Evolutionary conservation across 2,888 invertebrate species (phyloP), one percentile per base, ranked within the genome.

Genomic region (Serrognathus titanus): DNA sequence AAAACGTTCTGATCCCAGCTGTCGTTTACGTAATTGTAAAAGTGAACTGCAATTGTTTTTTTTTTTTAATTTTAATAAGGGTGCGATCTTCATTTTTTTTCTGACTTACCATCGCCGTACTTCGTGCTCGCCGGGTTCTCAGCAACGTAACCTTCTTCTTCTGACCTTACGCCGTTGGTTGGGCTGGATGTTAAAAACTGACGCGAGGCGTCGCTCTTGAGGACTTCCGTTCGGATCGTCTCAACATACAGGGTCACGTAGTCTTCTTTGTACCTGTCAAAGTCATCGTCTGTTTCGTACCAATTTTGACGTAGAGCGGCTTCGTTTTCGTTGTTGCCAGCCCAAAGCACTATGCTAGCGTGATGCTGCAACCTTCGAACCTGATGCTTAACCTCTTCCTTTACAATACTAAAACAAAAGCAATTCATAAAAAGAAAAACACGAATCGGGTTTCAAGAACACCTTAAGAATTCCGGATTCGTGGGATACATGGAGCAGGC

Each of bases 261-360:
- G 71, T 97, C 95, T 0, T 76, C 67, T 68, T 85, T 85, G 62
- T 72, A 76, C 5, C 61, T 46, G 6, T 59, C 58, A 52, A 70
- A 69, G 59, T 75, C 71, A 3, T 47, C 51, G 12, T 45, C 20
- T 1, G 74, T 75, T 0, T 67, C 68, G 71, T 90, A 88, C 97
- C 96, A 97, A 73, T 92, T 86, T 41, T 86, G 86, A 47, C 86
- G 82, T 5, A 97, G 74, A 0, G 94, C 97, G 3, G 86, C 90
- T 80, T 98, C 98, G 72, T 97, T 97, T 78, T 98, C 98, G 74
- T 98, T 98, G 75, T 97, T 98, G 3, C 89, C 95, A n/a, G 95
- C 92, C 88, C 94, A 97, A 0, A 97, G 69, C 0, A 90, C 87
- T 39, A 98, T 84, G 49, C 92, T 92, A 0, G 97, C 84, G 76